phyloP scores from a whole-genome alignment of 2,113 vertebrate species.

The Perca flavescens region DNA sequence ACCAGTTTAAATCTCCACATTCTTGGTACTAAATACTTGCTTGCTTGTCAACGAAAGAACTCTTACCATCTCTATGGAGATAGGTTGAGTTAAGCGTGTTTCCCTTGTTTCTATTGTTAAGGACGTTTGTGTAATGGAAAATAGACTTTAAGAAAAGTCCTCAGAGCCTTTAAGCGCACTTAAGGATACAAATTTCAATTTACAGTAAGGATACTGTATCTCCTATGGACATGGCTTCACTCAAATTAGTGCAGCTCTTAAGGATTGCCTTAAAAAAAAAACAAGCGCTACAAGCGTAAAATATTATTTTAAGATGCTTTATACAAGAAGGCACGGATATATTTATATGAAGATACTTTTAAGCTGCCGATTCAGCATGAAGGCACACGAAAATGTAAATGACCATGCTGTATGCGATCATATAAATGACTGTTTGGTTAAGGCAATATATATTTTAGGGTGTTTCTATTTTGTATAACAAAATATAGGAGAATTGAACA shows the following conservation, averaged over 20 bases:
- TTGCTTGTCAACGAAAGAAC: neutral
- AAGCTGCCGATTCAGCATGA: slow-evolving; percentile 29
- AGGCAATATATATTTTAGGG: neutral
- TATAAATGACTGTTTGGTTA: neutral
- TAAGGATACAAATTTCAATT: neutral
- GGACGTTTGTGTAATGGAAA: neutral
- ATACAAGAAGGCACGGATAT: slow-evolving; percentile 15
- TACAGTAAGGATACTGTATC: neutral
- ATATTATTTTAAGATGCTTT: slow-evolving; percentile 1
- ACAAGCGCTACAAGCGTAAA: neutral
- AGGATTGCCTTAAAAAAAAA: neutral
- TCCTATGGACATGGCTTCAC: neutral
- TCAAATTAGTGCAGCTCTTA: neutral
- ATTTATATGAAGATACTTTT: neutral
- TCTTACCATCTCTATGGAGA: slow-evolving; percentile 5
- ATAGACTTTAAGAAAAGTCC: slow-evolving; percentile 4
- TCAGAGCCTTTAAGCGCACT: slow-evolving; percentile 38
- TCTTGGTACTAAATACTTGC: neutral
- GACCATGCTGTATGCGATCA: slow-evolving; percentile 13
- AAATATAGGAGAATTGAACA: neutral
- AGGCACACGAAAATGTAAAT: slow-evolving; percentile 20
- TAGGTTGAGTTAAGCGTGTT: slow-evolving; percentile 11
- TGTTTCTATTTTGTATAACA: neutral
- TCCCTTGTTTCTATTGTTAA: slow-evolving; percentile 30
- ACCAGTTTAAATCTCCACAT: slow-evolving; percentile 1